Conservation (phyloP, 1,140 invertebrate genomes). For the Caenorhabditis latens region DNA sequence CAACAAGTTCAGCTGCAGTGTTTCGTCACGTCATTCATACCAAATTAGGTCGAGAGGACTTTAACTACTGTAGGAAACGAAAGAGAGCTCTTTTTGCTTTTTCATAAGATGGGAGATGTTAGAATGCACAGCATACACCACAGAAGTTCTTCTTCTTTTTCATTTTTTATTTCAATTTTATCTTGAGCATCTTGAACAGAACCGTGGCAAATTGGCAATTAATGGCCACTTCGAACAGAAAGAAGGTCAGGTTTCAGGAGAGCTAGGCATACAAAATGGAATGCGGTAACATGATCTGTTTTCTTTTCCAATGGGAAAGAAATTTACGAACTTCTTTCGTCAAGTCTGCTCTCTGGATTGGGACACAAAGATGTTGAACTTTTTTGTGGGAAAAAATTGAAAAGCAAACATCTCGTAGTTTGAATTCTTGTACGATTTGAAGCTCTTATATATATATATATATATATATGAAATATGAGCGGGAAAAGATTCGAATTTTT, state of each 20-base stretch:
- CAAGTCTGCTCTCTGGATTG: constrained; percentile 2
- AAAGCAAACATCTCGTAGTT: background rate
- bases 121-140: background rate
- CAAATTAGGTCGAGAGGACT: constrained; percentile 38
- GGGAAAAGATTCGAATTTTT: background rate
- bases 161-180: background rate
- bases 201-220: constrained; percentile 41
- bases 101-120: background rate
- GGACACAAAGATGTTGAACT: constrained; percentile 10
- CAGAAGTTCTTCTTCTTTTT: background rate
- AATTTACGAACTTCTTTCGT: background rate
- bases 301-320: constrained; percentile 10
- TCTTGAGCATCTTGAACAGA: background rate
- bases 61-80: background rate
- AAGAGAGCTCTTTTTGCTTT: background rate
- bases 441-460: constrained; percentile 9
- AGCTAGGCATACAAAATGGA: constrained; percentile 4
- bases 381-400: constrained; percentile 19
- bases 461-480: constrained; percentile 7
- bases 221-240: constrained; percentile 34
- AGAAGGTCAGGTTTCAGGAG: constrained; percentile 14
- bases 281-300: constrained; percentile 39
- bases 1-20: constrained; percentile 43
- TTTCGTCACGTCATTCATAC: constrained; percentile 51
- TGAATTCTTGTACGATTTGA: background rate